Percentiles rank a stretch among this genome's conserved stretches.
Evolutionary conservation across 2,888 invertebrate species (phyloP).

Genomic region (Polyploca ridens): DNA sequence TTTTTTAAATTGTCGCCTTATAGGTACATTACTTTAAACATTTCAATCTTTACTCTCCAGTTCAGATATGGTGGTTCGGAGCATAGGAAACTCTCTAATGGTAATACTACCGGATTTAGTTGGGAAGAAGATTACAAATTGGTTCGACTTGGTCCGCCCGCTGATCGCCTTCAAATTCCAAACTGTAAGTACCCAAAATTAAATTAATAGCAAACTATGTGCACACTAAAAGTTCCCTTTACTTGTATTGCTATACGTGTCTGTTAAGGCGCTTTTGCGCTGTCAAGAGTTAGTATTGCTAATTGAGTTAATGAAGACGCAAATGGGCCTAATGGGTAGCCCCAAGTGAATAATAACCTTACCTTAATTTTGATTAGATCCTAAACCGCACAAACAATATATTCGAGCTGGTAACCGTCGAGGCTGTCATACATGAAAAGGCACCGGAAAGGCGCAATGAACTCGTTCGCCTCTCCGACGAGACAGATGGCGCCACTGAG

Average conservation of each 20-base stretch:
- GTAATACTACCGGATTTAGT: slow-evolving; percentile 94
- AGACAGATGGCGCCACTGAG: slow-evolving; percentile 88
- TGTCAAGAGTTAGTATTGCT: too few species aligned
- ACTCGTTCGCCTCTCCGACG: slow-evolving; percentile 85
- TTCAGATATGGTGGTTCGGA: slow-evolving; percentile 93
- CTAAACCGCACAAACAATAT: slow-evolving; percentile 98
- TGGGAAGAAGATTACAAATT: slow-evolving; percentile 95
- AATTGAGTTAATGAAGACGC: too few species aligned
- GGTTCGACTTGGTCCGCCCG: slow-evolving; percentile 96
- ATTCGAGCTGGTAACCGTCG: slow-evolving; percentile 96
- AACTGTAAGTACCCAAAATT: slow-evolving; percentile 87
- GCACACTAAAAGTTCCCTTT: too few species aligned
- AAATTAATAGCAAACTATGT: background rate
- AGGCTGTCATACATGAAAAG: slow-evolving; percentile 89
- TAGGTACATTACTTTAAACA: too few species aligned
- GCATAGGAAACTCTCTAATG: slow-evolving; percentile 95
- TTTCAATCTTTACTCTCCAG: slow-evolving; percentile 66
- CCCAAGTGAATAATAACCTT: background rate
- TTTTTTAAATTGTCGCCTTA: too few species aligned
- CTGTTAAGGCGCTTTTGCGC: too few species aligned
- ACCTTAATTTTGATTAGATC: slow-evolving; percentile 85
- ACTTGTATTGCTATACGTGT: too few species aligned
- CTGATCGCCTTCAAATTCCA: slow-evolving; percentile 97
- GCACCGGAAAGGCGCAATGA: slow-evolving; percentile 81
- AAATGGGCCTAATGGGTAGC: too few species aligned